These are phyloP conservation scores for Stylophora pistillata DNA, from an alignment of 64 coral and sea anemone genomes.

Conservation along the genomic window DNA sequence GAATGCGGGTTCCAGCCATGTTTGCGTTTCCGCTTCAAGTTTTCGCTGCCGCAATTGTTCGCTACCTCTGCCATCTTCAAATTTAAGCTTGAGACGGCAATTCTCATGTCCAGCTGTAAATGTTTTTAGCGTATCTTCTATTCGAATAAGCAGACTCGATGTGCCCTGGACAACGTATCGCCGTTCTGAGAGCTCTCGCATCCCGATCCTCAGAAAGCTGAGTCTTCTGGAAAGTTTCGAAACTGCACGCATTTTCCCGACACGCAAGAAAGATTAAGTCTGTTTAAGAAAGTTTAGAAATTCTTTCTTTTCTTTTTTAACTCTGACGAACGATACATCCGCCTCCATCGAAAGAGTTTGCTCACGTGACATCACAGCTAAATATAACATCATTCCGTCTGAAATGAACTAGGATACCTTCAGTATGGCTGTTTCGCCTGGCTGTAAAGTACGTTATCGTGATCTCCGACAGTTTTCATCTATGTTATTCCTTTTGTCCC, in stretches of 20 bases:
- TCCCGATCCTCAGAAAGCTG: neutral
- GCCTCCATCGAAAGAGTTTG: neutral
- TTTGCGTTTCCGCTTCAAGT: neutral
- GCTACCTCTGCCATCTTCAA: neutral
- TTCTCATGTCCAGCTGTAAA: neutral
- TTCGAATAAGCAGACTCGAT: neutral
- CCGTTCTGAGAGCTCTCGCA: neutral
- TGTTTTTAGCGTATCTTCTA: neutral
- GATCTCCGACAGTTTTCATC: too few species aligned
- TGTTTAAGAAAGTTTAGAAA: neutral
- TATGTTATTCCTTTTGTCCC: neutral
- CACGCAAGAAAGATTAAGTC: neutral
- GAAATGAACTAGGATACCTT: slow-evolving; percentile 8
- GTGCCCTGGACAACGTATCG: neutral
- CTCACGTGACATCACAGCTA: slow-evolving; percentile 31
- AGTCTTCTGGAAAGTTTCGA: neutral
- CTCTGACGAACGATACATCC: too few species aligned
- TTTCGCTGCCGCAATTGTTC: neutral
- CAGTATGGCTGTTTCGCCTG: slow-evolving; percentile 8
- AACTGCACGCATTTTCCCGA: neutral
- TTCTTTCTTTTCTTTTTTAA: neutral
- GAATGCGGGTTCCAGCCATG: neutral
- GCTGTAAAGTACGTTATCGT: neutral
- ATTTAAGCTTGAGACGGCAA: neutral
- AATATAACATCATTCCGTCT: neutral